Evolutionary conservation across 2,113 vertebrate genomes (phyloP), one percentile per base, ranked within the genome.

Genomic region (Acanthisitta chloris): DNA sequence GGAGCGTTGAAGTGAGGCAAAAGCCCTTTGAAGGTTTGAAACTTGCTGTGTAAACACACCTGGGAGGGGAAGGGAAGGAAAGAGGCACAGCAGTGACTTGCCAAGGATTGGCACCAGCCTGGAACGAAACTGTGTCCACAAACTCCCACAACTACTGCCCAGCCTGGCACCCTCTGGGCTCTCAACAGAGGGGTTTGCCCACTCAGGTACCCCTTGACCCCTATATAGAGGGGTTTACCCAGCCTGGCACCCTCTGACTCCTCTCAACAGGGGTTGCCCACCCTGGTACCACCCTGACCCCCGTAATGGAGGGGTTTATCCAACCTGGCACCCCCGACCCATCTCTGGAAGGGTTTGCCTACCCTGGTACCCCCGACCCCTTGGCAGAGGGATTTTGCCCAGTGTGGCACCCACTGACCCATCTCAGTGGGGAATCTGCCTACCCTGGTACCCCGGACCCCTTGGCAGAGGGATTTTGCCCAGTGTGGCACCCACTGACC

Each of bases 101-200:
- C 42, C 1, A 3, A 70, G 36, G 18, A 46, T 23, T 55, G 67
- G 34, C 33, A 25, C 14, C 42, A 48, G 80, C 54, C 23, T 3
- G 17, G 16, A 28, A 43, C 9, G 40, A 34, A 67, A 43, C 4
- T 13, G 7, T 24, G 33, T 12, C 46, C 3, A 3, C 34, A 34
- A 80, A 49, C 17, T 38, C 18, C 26, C 0, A 25, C 40, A 17
- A 9, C 4, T 54, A 52, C 58, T 15, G 10, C 24, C 0, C 26
- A 20, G 24, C 19, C 49, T 8, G 3, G 1, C 5, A 1, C 3
- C 23, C 34, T 43, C 49, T 26, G 6, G 1, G 15, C 3, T 21
- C 17, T 42, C 31, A n/a, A 18, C 11, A 11, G 38, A 9, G 55
- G 31, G n/a, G 2, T 51, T 55, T 78, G 59, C 43, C 28, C 61